These are phyloP conservation scores for Andricus grossulariae DNA, from an alignment of 1,140 invertebrate species.

Conservation along the genomic window DNA sequence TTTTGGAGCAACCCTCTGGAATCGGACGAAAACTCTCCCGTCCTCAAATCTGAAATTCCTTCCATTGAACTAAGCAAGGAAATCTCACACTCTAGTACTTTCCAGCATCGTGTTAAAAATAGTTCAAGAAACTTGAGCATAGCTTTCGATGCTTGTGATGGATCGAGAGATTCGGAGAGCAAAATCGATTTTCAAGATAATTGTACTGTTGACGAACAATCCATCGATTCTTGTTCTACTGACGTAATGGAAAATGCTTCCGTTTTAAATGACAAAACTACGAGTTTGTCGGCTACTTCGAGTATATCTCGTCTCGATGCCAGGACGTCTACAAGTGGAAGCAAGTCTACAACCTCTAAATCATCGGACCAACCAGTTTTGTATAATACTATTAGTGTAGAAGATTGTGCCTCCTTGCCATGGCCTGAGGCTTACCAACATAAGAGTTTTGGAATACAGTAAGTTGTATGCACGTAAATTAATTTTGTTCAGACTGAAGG, in stretches of 20 bases:
- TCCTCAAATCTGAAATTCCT: not conserved
- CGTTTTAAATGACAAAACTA: slow-evolving; percentile 43
- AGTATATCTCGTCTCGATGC: slow-evolving; percentile 37
- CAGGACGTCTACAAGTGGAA: slow-evolving; percentile 25
- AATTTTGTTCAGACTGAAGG: slow-evolving; percentile 31
- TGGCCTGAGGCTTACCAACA: slow-evolving; percentile 78
- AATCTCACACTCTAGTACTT: not conserved
- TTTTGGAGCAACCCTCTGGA: slow-evolving; percentile 68
- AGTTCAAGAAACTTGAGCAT: slow-evolving; percentile 58
- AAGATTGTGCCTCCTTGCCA: slow-evolving; percentile 62
- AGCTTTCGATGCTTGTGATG: slow-evolving; percentile 64
- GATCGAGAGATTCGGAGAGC: slow-evolving; percentile 45
- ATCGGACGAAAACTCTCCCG: slow-evolving; percentile 57
- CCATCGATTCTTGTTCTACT: slow-evolving; percentile 40
- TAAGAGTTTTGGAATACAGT: slow-evolving; percentile 81
- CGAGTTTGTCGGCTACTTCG: slow-evolving; percentile 33
- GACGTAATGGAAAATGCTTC: slow-evolving; percentile 37
- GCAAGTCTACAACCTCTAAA: slow-evolving; percentile 29
- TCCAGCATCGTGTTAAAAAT: slow-evolving; percentile 32
- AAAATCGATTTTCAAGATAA: not conserved
- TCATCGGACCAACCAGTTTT: slow-evolving; percentile 37
- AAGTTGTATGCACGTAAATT: slow-evolving; percentile 66
- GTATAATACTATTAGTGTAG: slow-evolving; percentile 59
- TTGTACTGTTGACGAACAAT: slow-evolving; percentile 37
- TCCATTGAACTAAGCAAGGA: slow-evolving; percentile 26